A percentile compares a stretch with the other conserved stretches of the same genome.
Evolutionary conservation across 2,797 vertebrate genomes (phyloP).

Genomic region (Anniella stebbinsi): DNA sequence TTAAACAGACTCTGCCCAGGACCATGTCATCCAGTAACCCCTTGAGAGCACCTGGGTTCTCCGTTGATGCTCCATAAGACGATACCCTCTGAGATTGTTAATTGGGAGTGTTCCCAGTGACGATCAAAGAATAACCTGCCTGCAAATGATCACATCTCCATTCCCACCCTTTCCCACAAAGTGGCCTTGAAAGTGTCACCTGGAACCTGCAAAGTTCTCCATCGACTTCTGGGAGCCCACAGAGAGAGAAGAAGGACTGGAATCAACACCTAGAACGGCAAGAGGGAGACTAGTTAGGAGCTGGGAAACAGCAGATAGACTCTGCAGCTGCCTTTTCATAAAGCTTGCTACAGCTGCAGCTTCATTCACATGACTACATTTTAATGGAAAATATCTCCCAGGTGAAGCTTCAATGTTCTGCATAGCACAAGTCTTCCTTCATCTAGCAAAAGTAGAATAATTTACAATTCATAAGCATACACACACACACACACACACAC

Average conservation of each 20-base stretch:
- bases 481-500: background rate
- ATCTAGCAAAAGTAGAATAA: background rate
- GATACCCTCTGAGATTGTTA: background rate
- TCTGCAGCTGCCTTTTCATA: background rate
- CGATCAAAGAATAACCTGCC: background rate
- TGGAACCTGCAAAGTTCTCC: conserved; percentile 86
- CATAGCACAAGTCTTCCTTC: background rate
- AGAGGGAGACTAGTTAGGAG: background rate
- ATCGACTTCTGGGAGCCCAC: conserved; percentile 85
- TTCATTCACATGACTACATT: too few relatives aligned
- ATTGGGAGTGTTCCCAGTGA: background rate
- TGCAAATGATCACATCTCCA: background rate
- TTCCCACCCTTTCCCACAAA: accelerated
- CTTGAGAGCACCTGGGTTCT: background rate
- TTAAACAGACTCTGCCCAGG: background rate
- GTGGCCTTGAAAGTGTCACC: conserved; percentile 72
- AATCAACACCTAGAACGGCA: conserved; percentile 49
- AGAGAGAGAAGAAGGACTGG: conserved; percentile 65
- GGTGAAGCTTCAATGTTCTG: too few relatives aligned
- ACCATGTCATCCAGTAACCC: too few relatives aligned
- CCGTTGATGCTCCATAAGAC: background rate
- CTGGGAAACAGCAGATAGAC: background rate
- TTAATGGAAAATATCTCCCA: background rate
- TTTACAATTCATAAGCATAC: background rate
- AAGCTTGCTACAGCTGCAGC: background rate